A percentile compares a stretch with the other conserved stretches of the same genome.
Evolutionary conservation across 2,797 vertebrate genomes (phyloP).

Genomic region (Enteromius thamalakanensis): DNA sequence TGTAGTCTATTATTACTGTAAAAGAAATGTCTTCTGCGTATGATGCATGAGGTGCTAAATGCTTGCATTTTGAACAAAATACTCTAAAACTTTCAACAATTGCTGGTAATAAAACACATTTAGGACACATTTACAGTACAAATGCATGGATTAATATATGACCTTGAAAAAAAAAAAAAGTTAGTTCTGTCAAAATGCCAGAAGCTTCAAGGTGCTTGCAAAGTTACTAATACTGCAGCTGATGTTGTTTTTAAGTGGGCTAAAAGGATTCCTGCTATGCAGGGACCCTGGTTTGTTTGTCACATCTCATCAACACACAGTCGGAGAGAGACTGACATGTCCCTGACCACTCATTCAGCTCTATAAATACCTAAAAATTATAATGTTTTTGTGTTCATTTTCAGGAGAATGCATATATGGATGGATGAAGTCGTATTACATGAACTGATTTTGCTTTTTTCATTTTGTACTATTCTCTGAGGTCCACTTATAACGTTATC

Average conservation of each 20-base stretch:
- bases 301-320: conserved; percentile 23
- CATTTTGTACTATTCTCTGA: too few species aligned
- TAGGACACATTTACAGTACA: not conserved
- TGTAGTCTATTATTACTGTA: conserved; percentile 6
- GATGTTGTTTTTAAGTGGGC: conserved; percentile 2
- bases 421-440: not conserved
- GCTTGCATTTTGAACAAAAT: not conserved
- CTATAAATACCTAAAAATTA: not conserved
- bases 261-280: conserved; percentile 33
- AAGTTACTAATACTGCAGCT: conserved; percentile 13
- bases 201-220: conserved; percentile 4
- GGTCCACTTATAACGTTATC: too few species aligned
- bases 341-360: not conserved
- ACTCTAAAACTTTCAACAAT: not conserved
- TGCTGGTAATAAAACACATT: not conserved
- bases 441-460: too few species aligned
- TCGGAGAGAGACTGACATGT: not conserved
- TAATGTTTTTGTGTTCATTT: not conserved
- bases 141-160: conserved; percentile 13
- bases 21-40: not conserved
- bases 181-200: conserved; percentile 17
- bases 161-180: conserved; percentile 3
- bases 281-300: conserved; percentile 21
- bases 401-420: not conserved
- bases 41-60: conserved; percentile 4